Evolutionary conservation across 2,797 vertebrate species (phyloP).

Genomic region (Diplodus puntazzo): DNA sequence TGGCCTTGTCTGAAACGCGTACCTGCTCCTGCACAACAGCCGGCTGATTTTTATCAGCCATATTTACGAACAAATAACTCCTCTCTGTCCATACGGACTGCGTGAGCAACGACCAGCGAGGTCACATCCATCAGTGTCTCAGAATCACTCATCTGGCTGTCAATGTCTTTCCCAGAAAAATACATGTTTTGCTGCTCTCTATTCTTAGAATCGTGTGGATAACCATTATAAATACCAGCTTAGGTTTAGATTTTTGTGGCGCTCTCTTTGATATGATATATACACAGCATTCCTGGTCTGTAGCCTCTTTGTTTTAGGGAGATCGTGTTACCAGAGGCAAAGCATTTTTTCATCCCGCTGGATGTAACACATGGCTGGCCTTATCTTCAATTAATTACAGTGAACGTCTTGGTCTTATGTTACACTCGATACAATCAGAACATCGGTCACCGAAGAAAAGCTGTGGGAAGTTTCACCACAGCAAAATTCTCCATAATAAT

Average conservation of each 20-base stretch:
- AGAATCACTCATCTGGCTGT: conserved; percentile 40
- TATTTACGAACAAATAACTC: conserved; percentile 74
- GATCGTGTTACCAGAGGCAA: conserved; percentile 47
- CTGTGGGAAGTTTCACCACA: background rate
- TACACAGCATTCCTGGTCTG: conserved; percentile 34
- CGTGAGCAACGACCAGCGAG: conserved; percentile 42
- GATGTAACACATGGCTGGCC: conserved; percentile 48
- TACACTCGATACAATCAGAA: conserved; percentile 7
- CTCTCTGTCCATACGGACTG: conserved; percentile 33
- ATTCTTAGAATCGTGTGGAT: conserved; percentile 3
- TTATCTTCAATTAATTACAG: conserved; percentile 39
- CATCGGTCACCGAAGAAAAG: background rate
- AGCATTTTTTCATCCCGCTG: conserved; percentile 24
- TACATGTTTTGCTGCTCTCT: conserved; percentile 12
- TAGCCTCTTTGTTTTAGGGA: conserved; percentile 47
- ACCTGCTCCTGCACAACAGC: conserved; percentile 54
- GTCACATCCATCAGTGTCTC: conserved; percentile 34
- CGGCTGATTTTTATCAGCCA: conserved; percentile 69
- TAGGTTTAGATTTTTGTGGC: background rate
- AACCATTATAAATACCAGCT: background rate
- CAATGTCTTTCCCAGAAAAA: conserved; percentile 48
- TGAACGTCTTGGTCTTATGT: conserved; percentile 37
- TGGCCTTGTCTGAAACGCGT: conserved; percentile 79
- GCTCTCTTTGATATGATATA: conserved; percentile 45
- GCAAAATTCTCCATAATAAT: too few species aligned